Evolutionary conservation across 2,888 invertebrate species (phyloP).

Genomic region (Brenthis hecate): DNA sequence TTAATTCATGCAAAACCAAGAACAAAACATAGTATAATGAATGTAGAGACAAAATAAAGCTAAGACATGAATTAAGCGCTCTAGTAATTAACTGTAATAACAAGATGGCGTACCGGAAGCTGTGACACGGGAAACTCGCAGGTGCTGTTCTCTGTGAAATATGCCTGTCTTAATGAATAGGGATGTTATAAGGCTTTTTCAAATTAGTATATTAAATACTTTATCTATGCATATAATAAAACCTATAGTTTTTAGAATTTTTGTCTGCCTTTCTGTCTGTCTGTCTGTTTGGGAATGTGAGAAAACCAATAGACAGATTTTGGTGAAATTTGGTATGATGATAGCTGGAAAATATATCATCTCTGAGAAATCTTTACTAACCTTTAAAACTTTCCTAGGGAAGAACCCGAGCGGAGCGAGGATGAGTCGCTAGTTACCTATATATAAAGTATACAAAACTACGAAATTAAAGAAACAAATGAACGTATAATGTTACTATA

Average conservation of each 20-base stretch:
- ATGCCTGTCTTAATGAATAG: constrained; percentile 21
- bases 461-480: too few species aligned
- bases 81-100: constrained; percentile 69
- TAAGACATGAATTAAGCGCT: constrained; percentile 36
- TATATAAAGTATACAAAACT: too few species aligned
- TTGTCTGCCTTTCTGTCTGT: too few species aligned
- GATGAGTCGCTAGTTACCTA: too few species aligned
- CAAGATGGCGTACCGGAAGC: constrained; percentile 63
- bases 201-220: neutral
- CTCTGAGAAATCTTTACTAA: too few species aligned
- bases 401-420: too few species aligned
- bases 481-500: too few species aligned
- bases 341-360: too few species aligned
- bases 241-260: neutral
- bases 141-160: constrained; percentile 41
- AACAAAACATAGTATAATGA: neutral
- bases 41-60: constrained; percentile 5
- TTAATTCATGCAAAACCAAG: neutral
- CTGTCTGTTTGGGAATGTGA: too few species aligned
- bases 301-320: too few species aligned
- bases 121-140: constrained; percentile 41
- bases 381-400: too few species aligned
- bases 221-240: neutral
- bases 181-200: neutral
- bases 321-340: too few species aligned